Evolutionary conservation across 2,888 invertebrate genomes (phyloP).

Genomic region (Galerucella nymphaeae): DNA sequence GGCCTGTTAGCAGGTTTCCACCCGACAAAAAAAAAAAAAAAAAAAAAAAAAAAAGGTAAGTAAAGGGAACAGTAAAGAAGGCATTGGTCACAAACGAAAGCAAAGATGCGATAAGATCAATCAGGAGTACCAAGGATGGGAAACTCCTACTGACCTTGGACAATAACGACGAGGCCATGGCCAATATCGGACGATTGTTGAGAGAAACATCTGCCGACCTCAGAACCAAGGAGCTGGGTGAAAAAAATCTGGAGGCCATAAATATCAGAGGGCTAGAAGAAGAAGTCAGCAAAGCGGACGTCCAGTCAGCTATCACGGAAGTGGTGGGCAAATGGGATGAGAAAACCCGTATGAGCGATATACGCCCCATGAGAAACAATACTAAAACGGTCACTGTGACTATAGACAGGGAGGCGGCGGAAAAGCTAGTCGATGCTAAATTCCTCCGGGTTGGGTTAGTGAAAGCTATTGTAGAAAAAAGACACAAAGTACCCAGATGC

Average conservation of each 20-base stretch:
- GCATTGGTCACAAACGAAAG: background rate
- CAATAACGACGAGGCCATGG: constrained; percentile 4
- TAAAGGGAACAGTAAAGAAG: background rate
- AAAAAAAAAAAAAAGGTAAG: background rate
- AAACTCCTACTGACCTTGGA: constrained; percentile 23
- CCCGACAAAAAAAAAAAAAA: no score
- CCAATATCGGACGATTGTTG: background rate
- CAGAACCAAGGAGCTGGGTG: background rate
- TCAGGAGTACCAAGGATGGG: constrained; percentile 22
- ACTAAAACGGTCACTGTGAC: background rate
- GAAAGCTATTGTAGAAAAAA: constrained; percentile 5
- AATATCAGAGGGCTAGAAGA: constrained; percentile 18
- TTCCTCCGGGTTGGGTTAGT: constrained; percentile 8
- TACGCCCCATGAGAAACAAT: background rate
- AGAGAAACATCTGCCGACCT: background rate
- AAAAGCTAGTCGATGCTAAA: background rate
- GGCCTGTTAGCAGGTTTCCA: background rate
- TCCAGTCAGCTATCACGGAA: background rate
- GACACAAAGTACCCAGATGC: constrained; percentile 1
- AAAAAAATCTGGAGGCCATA: constrained; percentile 2
- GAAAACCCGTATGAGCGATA: background rate
- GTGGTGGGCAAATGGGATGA: constrained; percentile 5
- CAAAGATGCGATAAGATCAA: constrained; percentile 6
- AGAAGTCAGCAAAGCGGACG: background rate
- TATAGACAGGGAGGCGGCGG: background rate